phyloP scores from a whole-genome alignment of 2,113 vertebrate genomes.

The Theropithecus gelada region DNA sequence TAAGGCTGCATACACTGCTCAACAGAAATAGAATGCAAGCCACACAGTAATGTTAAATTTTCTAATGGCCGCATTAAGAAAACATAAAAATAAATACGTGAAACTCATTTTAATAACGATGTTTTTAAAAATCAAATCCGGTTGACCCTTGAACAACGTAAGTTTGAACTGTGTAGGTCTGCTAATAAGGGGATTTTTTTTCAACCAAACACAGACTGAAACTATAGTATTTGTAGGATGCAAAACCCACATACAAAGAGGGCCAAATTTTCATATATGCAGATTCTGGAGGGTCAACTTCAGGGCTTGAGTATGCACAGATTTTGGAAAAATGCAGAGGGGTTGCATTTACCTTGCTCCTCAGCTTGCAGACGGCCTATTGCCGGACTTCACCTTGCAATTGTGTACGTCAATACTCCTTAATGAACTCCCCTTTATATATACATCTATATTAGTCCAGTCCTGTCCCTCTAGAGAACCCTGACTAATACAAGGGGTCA shows the following conservation, averaged over 20 bases:
- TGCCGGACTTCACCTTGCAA: too few relatives aligned
- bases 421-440: too few relatives aligned
- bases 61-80: neutral
- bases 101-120: neutral
- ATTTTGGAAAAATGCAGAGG: neutral
- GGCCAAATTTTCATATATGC: neutral
- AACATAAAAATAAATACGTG: neutral
- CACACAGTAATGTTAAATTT: neutral
- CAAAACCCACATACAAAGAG: neutral
- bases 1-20: neutral
- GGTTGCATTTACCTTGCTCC: too few relatives aligned
- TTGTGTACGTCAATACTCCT: too few relatives aligned
- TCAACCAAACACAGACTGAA: neutral
- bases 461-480: too few relatives aligned
- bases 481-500: too few relatives aligned
- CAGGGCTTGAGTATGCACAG: neutral
- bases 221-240: neutral
- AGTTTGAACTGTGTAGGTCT: neutral
- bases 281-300: neutral
- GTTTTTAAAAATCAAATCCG: neutral
- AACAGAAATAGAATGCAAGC: neutral
- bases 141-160: neutral
- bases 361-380: too few relatives aligned
- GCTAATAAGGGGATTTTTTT: neutral
- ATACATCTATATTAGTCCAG: too few relatives aligned